Base-by-base conservation (phyloP, 2,888 invertebrate genomes). In the Villa cingulata region DNA sequence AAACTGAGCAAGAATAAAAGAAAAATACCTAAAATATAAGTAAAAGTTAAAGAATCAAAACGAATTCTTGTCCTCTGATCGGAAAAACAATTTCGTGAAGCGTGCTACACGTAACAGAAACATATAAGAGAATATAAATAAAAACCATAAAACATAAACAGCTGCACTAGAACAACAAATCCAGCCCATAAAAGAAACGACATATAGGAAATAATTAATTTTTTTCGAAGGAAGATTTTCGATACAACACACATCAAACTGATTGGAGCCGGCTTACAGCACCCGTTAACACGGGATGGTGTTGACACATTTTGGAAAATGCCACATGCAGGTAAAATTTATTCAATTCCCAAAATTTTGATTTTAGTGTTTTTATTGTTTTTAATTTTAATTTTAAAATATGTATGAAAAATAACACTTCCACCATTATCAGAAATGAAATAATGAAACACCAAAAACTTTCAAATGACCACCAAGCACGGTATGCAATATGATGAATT, bases 281-380 rank as follows among this genome's bases (percentile, higher is more conserved):
- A 55, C 69, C 68, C 58, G 58, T 57, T 58, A 54, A 54, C 55
- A 48, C 57, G 59, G 57, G 57, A 59, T 58, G 69, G 63, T 75
- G 78, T 79, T 57, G 81, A 81, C 65, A 80, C 83, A 59, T 82
- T 84, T 69, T 85, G 84, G 84, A 85, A 86, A 72, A 86, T 86
- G 85, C 86, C 86, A 57, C 85, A 86, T 71, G 86, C 86, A 83
- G 86, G 86, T 86, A 71, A 69, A 45, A 29, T 16, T 14, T 17
- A 17, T 32, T 32, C 12, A 32, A 1, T 7, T 32, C 9, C 12
- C 6, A 10, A 32, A 12, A 32, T 27, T 9, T 27, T 27, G 4
- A 27, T 27, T 27, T 27, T 12, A 32, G 9, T 32, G 9, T 32
- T 32, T 32, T 12, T 12, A 12, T 32, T 32, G 9, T 32, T 3